These are phyloP conservation scores for Hirtodrosophila duncani DNA, from an alignment of 2,888 invertebrate species.

Conservation along the genomic window DNA sequence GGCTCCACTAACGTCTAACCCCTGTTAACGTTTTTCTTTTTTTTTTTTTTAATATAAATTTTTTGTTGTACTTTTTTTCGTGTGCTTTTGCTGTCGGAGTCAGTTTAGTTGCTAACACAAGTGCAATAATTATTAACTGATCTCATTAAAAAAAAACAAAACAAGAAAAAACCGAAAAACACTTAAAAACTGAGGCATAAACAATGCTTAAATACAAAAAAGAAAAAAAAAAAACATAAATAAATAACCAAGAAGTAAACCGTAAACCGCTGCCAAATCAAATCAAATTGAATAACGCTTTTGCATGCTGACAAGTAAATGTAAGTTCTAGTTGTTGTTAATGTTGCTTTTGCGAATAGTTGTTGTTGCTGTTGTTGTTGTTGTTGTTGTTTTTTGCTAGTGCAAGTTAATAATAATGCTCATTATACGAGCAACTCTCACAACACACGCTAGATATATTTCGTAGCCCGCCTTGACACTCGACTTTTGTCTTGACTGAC, in stretches of 20 bases:
- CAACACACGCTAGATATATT: too few relatives aligned
- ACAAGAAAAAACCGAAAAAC: constrained; percentile 1
- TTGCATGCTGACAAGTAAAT: constrained; percentile 37
- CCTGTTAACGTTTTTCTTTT: neutral
- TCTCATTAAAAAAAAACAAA: constrained; percentile 1
- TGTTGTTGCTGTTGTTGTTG: too few relatives aligned
- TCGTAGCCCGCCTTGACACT: constrained; percentile 44
- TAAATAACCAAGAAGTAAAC: neutral
- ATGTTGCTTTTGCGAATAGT: neutral
- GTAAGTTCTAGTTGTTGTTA: constrained; percentile 11
- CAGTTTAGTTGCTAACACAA: too few relatives aligned
- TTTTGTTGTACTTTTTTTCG: neutral
- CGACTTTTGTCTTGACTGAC: constrained; percentile 63
- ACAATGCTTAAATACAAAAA: constrained; percentile 10
- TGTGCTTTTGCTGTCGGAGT: too few relatives aligned
- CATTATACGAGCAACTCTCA: constrained; percentile 32
- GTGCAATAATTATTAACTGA: constrained; percentile 9
- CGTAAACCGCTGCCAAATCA: constrained; percentile 37
- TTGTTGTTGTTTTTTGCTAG: neutral
- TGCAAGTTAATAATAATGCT: constrained; percentile 29
- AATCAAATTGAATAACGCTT: constrained; percentile 30
- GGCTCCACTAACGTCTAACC: neutral
- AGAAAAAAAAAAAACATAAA: neutral
- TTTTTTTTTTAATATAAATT: neutral
- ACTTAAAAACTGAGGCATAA: constrained; percentile 14